A percentile compares a stretch with the other conserved stretches of the same genome.
Conservation (phyloP, 2,888 invertebrate genomes). For the Coremacera marginata region DNA sequence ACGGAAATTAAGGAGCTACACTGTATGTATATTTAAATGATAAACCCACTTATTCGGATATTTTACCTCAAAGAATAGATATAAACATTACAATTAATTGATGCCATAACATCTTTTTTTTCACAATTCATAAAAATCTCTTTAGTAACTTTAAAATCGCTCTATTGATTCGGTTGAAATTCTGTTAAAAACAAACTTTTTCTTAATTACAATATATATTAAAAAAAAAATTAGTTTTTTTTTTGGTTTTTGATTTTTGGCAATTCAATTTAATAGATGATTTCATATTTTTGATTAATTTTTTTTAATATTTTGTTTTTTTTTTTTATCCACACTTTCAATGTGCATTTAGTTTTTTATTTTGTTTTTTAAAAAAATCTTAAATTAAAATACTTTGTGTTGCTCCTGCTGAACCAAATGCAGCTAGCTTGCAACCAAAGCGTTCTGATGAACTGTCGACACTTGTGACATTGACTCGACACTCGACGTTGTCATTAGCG, state of each 20-base stretch:
- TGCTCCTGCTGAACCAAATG: slow-evolving; percentile 48
- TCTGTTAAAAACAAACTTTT: no score
- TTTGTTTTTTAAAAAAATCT: slow-evolving; percentile 44
- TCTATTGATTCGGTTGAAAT: no score
- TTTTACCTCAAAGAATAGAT: no score
- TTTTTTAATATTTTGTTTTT: slow-evolving; percentile 47
- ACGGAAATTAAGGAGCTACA: no score
- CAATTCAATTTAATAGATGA: slow-evolving; percentile 27
- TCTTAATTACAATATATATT: no score
- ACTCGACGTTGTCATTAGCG: slow-evolving; percentile 5
- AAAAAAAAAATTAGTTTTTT: neutral
- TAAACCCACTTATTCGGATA: no score
- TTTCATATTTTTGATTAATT: slow-evolving; percentile 36
- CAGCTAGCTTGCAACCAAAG: slow-evolving; percentile 59
- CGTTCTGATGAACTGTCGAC: slow-evolving; percentile 27
- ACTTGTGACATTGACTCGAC: slow-evolving; percentile 18
- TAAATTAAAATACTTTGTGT: slow-evolving; percentile 23
- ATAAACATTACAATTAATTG: no score
- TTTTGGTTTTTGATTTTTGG: neutral
- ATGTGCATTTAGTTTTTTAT: neutral
- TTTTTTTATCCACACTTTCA: slow-evolving; percentile 5
- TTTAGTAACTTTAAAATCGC: no score
- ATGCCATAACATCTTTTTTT: no score
- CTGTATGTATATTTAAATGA: no score
- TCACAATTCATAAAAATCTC: no score